These are phyloP conservation scores for Strigamia maritima DNA, from an alignment of 2,888 invertebrate genomes.

Conservation along the genomic window DNA sequence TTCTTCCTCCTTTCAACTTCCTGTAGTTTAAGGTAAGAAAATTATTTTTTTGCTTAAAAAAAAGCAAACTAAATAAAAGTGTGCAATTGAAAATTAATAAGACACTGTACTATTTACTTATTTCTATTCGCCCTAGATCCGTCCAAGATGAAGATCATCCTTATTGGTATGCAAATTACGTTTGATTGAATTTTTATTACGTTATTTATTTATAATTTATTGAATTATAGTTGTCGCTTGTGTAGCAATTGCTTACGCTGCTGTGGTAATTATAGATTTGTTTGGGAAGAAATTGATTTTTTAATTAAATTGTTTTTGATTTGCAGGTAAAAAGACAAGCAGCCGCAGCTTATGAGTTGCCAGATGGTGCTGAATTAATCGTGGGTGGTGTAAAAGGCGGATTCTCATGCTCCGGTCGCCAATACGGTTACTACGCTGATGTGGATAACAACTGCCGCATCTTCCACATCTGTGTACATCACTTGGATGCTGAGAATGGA, in stretches of 20 bases:
- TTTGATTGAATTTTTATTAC: neutral
- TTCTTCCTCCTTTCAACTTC: neutral
- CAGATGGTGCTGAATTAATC: conserved; percentile 44
- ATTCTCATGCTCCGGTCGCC: conserved; percentile 46
- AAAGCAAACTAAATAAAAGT: neutral
- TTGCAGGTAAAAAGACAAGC: conserved; percentile 13
- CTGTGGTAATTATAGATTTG: neutral
- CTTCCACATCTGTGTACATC: conserved; percentile 44
- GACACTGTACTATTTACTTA: neutral
- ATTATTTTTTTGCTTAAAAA: neutral
- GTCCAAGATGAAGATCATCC: neutral
- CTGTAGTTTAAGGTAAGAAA: neutral
- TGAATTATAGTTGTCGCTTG: neutral
- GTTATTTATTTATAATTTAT: neutral
- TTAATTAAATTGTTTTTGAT: neutral
- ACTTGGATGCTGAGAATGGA: conserved; percentile 40
- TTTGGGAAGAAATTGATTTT: neutral
- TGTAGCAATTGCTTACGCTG: neutral
- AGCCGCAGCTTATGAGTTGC: conserved; percentile 41
- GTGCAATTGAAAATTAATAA: neutral
- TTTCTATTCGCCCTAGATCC: neutral
- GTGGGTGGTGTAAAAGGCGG: conserved; percentile 46
- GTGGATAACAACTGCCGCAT: conserved; percentile 44
- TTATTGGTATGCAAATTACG: neutral
- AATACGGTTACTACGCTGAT: conserved; percentile 45